Evolutionary conservation across 2,888 invertebrate species (phyloP), one percentile per base, ranked within the genome.

Genomic region (Hypsopygia costalis): DNA sequence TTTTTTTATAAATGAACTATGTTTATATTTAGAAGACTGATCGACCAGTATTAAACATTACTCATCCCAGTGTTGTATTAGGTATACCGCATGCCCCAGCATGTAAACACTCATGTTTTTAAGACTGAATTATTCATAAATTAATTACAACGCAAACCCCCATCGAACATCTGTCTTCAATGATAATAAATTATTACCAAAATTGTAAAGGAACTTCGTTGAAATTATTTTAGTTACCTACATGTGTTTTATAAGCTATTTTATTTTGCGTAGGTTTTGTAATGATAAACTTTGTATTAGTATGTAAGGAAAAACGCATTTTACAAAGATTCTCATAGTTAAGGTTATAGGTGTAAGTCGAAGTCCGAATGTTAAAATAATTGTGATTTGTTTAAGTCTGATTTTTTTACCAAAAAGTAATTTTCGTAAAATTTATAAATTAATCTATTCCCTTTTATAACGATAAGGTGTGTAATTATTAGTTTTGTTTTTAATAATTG

Each of bases 391-490:
- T 54, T 47, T 32, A 52, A 50, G 52, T 57, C 52, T 57, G 51
- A 54, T 40, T 40, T 41, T 49, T 52, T 39, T 27, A 58, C 58
- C 65, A 69, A 69, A 68, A 71, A 71, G 49, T 61, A 54, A 55
- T 55, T 55, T 16, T 57, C 56, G 51, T 61, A 51, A 52, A 55
- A 50, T 51, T 44, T 27, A 16, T 16, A 16, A 16, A 3, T 16
- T 16, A 16, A 16, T 16, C 20, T 35, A 30, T 25, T 44, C 36
- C 10, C 21, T 25, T 25, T 11, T 34, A 20, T 22, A 30, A 22
- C 21, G 31, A 20, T 37, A 37, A 21, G 6, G 12, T 12, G 16
- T 43, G 40, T 42, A 46, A 37, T 31, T 44, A 34, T 16, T 16
- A 2, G 16, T 16, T 4, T 16, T 16, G 16, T 16, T 16, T n/a